Evolutionary conservation across 2,113 vertebrate species (phyloP).

Genomic region (Malurus elegans): DNA sequence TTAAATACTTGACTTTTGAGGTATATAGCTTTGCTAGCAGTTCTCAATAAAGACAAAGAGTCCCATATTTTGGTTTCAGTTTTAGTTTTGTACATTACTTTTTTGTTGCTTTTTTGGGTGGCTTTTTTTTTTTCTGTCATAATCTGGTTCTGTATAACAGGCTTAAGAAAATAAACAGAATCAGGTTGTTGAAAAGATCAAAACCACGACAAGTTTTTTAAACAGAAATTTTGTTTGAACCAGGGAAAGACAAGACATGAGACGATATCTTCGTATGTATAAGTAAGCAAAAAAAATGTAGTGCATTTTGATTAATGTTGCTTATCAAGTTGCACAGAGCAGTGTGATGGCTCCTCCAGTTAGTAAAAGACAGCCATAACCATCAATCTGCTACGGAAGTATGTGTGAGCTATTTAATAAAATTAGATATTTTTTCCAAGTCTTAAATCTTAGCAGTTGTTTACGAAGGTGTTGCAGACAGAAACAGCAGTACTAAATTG

Average conservation of each 20-base stretch:
- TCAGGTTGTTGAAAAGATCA: not conserved
- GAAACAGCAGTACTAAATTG: not conserved
- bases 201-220: not conserved
- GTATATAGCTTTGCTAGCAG: not conserved
- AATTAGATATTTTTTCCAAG: not conserved
- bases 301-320: not conserved
- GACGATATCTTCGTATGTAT: not conserved
- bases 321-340: not conserved
- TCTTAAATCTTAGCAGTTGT: not conserved
- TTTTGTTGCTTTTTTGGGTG: not conserved
- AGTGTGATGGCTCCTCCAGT: not conserved
- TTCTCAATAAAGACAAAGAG: conserved; percentile 1
- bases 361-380: not conserved
- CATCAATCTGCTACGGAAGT: not conserved
- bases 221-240: not conserved
- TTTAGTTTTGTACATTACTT: not conserved
- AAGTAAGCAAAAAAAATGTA: not conserved
- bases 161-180: not conserved
- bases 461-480: not conserved
- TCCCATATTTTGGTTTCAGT: not conserved
- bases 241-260: not conserved
- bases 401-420: not conserved
- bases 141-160: not conserved
- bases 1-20: not conserved
- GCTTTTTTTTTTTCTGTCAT: not conserved